phyloP scores from a whole-genome alignment of 2,888 invertebrate genomes.

The Drosophila lutescens region DNA sequence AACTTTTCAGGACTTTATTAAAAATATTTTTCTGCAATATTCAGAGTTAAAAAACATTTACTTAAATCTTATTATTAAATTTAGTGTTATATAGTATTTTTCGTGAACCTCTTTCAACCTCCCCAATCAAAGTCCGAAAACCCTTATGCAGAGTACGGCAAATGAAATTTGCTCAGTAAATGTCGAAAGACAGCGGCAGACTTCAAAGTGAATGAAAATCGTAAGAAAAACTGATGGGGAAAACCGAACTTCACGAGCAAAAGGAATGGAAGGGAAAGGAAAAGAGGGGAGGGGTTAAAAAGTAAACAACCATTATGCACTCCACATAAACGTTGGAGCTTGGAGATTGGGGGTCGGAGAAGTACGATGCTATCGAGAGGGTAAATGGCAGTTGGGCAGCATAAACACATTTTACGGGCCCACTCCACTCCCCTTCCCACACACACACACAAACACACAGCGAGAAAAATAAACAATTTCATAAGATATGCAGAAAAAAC shows the following conservation, averaged over 20 bases:
- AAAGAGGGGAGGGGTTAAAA: conserved; percentile 57
- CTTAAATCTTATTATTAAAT: too few relatives aligned
- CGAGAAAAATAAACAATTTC: conserved; percentile 77
- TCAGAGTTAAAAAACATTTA: too few relatives aligned
- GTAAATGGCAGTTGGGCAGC: conserved; percentile 61
- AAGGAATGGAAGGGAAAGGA: not conserved
- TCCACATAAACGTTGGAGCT: conserved; percentile 62
- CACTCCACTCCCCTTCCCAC: conserved; percentile 26
- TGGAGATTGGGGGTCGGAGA: not conserved
- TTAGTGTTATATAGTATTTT: too few relatives aligned
- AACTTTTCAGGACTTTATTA: too few relatives aligned
- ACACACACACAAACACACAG: conserved; percentile 38
- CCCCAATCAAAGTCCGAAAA: conserved; percentile 11
- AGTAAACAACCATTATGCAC: conserved; percentile 79
- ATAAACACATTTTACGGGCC: conserved; percentile 69
- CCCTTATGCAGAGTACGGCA: not conserved
- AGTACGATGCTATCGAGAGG: conserved; percentile 43
- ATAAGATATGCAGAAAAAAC: conserved; percentile 71
- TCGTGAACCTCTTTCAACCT: not conserved
- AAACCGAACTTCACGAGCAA: conserved; percentile 25
- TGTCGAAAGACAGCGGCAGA: conserved; percentile 45
- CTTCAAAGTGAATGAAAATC: conserved; percentile 74
- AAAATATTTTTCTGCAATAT: too few relatives aligned
- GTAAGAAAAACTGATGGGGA: conserved; percentile 41
- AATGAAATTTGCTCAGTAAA: conserved; percentile 38